A percentile compares a stretch with the other conserved stretches of the same genome.
Conservation (phyloP, 2,888 invertebrate species). For the Drosophila tripunctata region DNA sequence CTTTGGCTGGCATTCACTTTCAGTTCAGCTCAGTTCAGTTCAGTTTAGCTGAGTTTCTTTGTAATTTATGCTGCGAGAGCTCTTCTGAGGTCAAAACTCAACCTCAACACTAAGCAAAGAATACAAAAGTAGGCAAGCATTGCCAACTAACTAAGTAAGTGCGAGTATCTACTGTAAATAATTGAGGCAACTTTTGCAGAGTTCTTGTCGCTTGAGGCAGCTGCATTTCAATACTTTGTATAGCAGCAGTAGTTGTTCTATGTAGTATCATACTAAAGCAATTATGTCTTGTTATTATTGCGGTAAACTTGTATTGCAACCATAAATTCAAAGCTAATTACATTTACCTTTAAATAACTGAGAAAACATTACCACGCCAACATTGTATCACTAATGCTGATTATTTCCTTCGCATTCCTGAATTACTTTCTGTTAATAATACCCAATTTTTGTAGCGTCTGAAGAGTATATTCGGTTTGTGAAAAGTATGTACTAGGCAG, state of each 20-base stretch:
- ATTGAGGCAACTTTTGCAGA: conserved; percentile 33
- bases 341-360: neutral
- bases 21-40: conserved; percentile 11
- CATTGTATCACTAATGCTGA: neutral
- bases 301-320: conserved; percentile 1
- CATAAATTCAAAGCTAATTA: conserved; percentile 15
- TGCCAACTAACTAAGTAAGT: conserved; percentile 10
- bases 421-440: neutral
- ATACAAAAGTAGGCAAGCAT: conserved; percentile 24
- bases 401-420: neutral
- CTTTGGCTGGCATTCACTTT: conserved; percentile 58
- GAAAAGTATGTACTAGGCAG: no score
- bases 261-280: neutral
- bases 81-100: conserved; percentile 61
- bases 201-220: conserved; percentile 6
- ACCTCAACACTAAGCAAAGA: conserved; percentile 29
- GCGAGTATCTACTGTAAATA: conserved; percentile 29
- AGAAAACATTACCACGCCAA: neutral
- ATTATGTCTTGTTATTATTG: conserved; percentile 16
- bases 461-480: no score
- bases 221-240: conserved; percentile 10
- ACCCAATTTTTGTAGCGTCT: neutral
- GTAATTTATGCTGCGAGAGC: conserved; percentile 61
- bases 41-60: conserved; percentile 7
- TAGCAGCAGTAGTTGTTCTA: neutral